phyloP scores from a whole-genome alignment of 1,140 invertebrate genomes.

The Cydia splendana region DNA sequence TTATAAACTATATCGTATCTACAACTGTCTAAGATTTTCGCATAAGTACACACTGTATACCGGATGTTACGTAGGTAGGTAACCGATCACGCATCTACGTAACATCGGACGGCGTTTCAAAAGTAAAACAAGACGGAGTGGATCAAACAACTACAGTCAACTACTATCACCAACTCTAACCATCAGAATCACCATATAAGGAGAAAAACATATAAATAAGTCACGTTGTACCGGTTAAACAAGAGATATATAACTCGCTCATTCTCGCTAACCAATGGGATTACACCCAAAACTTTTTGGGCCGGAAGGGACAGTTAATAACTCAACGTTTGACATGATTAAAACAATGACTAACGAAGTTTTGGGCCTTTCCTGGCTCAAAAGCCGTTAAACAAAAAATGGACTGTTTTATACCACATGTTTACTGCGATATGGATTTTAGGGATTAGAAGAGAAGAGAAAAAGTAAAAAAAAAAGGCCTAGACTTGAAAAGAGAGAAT shows the following conservation, averaged over 20 bases:
- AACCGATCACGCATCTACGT: too few species aligned
- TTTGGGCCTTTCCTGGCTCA: background rate
- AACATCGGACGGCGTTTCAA: too few species aligned
- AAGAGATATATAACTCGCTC: background rate
- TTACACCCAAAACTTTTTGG: background rate
- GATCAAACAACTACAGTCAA: too few species aligned
- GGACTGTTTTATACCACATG: background rate
- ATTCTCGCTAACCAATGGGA: background rate
- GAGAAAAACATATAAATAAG: background rate
- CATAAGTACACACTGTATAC: too few species aligned
- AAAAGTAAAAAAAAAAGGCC: background rate
- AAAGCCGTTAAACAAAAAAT: slow-evolving; percentile 2
- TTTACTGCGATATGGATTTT: background rate
- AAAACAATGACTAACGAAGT: slow-evolving; percentile 11
- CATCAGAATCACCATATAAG: too few species aligned
- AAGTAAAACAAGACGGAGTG: too few species aligned
- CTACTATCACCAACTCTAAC: too few species aligned
- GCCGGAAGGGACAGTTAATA: background rate
- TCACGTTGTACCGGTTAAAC: background rate
- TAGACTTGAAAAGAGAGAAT: too few species aligned
- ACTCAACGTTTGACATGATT: slow-evolving; percentile 15
- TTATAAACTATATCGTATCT: too few species aligned
- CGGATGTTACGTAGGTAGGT: too few species aligned
- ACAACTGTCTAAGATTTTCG: too few species aligned
- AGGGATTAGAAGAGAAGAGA: background rate